Conservation (phyloP, 2,888 invertebrate genomes). For the Notodonta ziczac region DNA sequence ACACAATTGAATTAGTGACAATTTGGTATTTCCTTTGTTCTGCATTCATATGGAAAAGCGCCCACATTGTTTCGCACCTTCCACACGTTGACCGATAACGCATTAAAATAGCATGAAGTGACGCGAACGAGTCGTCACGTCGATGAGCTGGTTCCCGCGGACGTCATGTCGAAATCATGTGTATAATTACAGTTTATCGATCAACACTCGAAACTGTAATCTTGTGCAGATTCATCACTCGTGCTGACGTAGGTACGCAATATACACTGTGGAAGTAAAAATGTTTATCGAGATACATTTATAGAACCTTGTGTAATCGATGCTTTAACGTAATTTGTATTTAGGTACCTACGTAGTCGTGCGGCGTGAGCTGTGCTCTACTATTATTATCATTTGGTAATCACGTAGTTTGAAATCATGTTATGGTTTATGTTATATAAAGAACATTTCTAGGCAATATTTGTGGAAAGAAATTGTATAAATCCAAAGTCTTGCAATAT, state of each 20-base stretch:
- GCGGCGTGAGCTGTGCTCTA: conserved; percentile 35
- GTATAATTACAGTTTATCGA: conserved; percentile 67
- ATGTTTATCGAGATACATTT: conserved; percentile 66
- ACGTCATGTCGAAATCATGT: conserved; percentile 62
- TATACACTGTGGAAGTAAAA: conserved; percentile 53
- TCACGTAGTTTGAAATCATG: conserved; percentile 7
- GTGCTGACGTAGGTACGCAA: conserved; percentile 60
- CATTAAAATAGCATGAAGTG: conserved; percentile 54
- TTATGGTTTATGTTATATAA: no score
- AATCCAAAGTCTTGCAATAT: no score
- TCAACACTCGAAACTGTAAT: conserved; percentile 68
- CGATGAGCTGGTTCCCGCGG: conserved; percentile 37
- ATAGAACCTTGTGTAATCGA: conserved; percentile 67
- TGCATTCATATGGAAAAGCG: conserved; percentile 9
- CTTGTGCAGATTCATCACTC: conserved; percentile 66
- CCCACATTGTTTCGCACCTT: conserved; percentile 28
- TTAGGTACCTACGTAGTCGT: conserved; percentile 52
- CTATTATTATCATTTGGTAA: conserved; percentile 40
- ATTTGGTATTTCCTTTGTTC: conserved; percentile 8
- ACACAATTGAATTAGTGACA: conserved; percentile 7
- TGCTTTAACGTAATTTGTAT: conserved; percentile 56
- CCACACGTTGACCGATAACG: conserved; percentile 58
- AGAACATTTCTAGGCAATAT: no score
- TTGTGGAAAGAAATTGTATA: no score
- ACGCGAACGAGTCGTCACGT: conserved; percentile 54